Evolutionary conservation across 2,113 vertebrate species (phyloP).

Genomic region (Oryzias celebensis): DNA sequence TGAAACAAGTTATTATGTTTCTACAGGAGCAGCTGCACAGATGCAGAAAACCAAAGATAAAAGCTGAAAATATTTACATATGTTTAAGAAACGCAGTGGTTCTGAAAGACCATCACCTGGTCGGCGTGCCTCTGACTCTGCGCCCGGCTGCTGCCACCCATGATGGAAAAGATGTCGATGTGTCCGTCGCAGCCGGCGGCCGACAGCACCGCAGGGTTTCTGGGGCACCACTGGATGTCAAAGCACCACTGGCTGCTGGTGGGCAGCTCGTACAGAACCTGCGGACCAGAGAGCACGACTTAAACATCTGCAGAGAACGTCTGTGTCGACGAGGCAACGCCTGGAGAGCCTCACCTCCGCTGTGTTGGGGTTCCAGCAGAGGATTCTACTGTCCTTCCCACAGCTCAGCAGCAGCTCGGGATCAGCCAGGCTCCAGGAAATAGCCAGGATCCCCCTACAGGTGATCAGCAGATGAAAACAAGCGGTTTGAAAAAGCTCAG

Average conservation of each 20-base stretch:
- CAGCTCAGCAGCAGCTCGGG: constrained; percentile 93
- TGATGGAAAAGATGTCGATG: constrained; percentile 92
- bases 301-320: background rate
- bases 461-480: too few relatives aligned
- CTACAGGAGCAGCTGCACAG: too few relatives aligned
- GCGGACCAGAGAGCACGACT: background rate
- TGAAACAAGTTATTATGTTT: too few relatives aligned
- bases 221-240: constrained; percentile 97
- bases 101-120: constrained; percentile 57
- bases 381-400: constrained; percentile 93
- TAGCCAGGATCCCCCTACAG: constrained; percentile 87
- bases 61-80: too few relatives aligned
- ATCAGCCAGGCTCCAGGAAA: constrained; percentile 94
- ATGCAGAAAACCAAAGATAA: too few relatives aligned
- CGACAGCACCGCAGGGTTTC: constrained; percentile 91
- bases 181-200: constrained; percentile 90
- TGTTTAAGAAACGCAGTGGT: too few relatives aligned
- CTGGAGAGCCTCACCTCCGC: constrained; percentile 80
- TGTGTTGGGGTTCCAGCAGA: constrained; percentile 95
- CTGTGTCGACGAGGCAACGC: background rate
- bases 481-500: too few relatives aligned
- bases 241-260: constrained; percentile 96
- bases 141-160: constrained; percentile 87
- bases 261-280: constrained; percentile 94
- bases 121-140: constrained; percentile 84